Conservation (phyloP, 2,113 vertebrate genomes). For the Casuarius casuarius region DNA sequence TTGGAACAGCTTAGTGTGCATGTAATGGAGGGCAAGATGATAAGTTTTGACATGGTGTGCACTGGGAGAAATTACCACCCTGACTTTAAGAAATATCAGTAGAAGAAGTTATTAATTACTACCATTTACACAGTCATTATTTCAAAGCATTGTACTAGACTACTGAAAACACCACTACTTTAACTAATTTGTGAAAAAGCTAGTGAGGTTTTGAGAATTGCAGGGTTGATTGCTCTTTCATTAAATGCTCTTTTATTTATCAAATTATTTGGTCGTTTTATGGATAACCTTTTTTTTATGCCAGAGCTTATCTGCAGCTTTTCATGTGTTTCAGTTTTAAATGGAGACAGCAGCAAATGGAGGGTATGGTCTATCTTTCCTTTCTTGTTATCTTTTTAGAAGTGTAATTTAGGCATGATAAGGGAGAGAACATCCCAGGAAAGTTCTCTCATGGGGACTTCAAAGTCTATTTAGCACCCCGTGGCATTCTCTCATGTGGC, state of each 20-base stretch:
- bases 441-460: background rate
- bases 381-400: background rate
- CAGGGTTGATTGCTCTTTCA: background rate
- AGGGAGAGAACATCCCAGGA: background rate
- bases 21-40: accelerated
- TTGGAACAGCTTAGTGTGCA: background rate
- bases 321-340: constrained; percentile 14
- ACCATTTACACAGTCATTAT: background rate
- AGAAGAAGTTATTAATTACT: background rate
- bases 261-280: background rate
- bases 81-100: background rate
- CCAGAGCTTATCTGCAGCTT: background rate
- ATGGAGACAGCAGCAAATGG: background rate
- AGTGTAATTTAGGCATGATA: constrained; percentile 1
- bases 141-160: background rate
- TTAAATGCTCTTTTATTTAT: background rate
- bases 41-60: background rate
- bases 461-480: background rate
- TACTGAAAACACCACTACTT: background rate
- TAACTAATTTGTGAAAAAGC: background rate
- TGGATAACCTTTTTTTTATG: background rate
- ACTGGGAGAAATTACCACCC: background rate
- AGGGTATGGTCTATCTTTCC: background rate
- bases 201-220: background rate
- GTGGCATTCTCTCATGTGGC: background rate